A percentile compares a stretch with the other conserved stretches of the same genome.
These are phyloP conservation scores for Pristionchus arcanus DNA, from an alignment of 2,888 invertebrate genomes.

Conservation along the genomic window DNA sequence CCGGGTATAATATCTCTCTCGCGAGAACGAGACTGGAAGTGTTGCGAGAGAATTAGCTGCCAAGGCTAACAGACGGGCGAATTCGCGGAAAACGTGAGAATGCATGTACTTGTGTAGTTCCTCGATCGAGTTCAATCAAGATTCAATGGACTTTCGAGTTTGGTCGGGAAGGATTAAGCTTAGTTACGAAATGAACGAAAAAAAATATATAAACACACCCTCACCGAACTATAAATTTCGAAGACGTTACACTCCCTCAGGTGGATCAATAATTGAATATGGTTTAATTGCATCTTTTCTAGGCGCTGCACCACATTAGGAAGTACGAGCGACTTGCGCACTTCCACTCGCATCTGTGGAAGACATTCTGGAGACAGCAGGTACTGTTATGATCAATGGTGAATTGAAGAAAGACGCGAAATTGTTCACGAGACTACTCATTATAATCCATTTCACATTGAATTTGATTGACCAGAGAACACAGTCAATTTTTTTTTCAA, in stretches of 20 bases:
- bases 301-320: constrained; percentile 52
- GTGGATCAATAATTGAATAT: too few relatives aligned
- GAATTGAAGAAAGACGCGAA: neutral
- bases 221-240: too few relatives aligned
- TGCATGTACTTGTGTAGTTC: too few relatives aligned
- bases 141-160: too few relatives aligned
- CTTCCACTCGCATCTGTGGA: constrained; percentile 44
- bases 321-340: constrained; percentile 53
- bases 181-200: neutral
- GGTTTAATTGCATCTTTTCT: too few relatives aligned
- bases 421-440: too few relatives aligned
- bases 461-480: neutral
- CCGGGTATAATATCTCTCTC: neutral
- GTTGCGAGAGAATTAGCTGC: neutral
- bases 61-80: constrained; percentile 8
- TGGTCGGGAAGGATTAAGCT: too few relatives aligned
- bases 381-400: neutral
- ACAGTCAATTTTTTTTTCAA: neutral
- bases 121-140: too few relatives aligned
- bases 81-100: neutral
- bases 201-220: too few relatives aligned
- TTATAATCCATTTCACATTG: too few relatives aligned
- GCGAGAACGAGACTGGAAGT: neutral
- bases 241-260: too few relatives aligned
- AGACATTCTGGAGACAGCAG: constrained; percentile 55